Base-by-base conservation (phyloP, 2,888 invertebrate genomes). In the Pseudococcus viburni region DNA sequence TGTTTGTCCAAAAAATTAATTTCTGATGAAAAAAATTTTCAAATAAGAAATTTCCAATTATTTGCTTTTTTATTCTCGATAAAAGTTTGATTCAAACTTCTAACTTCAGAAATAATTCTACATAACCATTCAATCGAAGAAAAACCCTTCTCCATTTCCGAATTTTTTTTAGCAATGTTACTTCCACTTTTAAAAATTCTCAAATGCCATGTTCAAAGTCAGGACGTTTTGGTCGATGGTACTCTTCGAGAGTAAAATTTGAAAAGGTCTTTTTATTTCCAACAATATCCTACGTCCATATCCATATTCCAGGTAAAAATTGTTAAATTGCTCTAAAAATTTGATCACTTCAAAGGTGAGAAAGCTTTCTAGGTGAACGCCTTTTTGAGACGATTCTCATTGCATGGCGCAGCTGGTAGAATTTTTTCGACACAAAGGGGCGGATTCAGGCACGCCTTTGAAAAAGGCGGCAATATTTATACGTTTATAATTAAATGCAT, bases 361-460 rank as follows among this genome's bases (percentile, higher is more conserved):
- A 64, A 22, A 64, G 64, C 64, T 64, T 22, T 11, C 7, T 59
- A 64, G 8, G 22, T 22, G 22, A 64, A 64, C 64, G 22, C 64
- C 64, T 64, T 59, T 12, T 3, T 64, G 11, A 64, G 22, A 19
- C 64, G 22, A 64, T 64, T 64, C 9, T 19, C 64, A 9, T 19
- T 22, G 64, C 22, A 64, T 8, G 22, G 64, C 64, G 64, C 64
- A 22, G 22, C 64, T 64, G 6, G 64, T 19, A 64, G 22, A 64
- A 22, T 15, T 64, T 64, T 64, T 64, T 22, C 64, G 9, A 11
- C 12, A 22, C 64, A 15, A 64, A 33, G 77, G 12, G 77, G 77
- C 77, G 77, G 77, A 77, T 77, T 77, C 17, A 6, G 77, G 19
- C 33, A 77, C 77, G 77, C 77, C 77, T 77, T 77, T 19, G 17